Evolutionary conservation across 2,113 vertebrate genomes (phyloP).

Genomic region (Oophaga pumilio): DNA sequence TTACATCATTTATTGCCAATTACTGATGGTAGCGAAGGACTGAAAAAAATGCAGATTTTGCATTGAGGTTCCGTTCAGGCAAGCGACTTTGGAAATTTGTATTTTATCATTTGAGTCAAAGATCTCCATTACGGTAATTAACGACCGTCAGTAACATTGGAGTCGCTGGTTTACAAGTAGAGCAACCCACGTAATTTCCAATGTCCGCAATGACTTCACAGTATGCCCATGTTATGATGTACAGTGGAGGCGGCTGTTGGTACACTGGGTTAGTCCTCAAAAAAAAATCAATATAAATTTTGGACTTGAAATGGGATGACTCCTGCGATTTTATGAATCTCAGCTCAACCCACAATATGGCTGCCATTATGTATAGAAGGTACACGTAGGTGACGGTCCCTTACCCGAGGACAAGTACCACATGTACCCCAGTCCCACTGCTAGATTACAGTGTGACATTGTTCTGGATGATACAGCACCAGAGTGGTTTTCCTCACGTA

Average conservation of each 20-base stretch:
- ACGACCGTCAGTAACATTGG: not conserved
- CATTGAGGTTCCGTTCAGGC: not conserved
- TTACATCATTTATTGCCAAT: not conserved
- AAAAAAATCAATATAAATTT: not conserved
- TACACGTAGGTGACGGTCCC: not conserved
- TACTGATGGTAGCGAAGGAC: not conserved
- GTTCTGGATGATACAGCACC: not conserved
- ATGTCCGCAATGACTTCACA: not conserved
- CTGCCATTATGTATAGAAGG: not conserved
- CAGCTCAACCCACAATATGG: not conserved
- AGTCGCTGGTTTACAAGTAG: not conserved
- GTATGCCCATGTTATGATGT: not conserved
- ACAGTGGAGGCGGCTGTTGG: not conserved
- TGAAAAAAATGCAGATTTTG: not conserved
- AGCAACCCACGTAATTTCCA: not conserved
- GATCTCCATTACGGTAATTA: not conserved
- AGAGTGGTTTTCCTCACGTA: not conserved
- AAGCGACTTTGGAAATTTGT: not conserved
- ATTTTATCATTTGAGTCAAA: not conserved
- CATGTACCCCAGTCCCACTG: not conserved
- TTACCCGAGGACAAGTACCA: not conserved
- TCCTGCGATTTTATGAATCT: not conserved
- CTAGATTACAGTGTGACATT: not conserved
- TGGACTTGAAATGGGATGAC: not conserved
- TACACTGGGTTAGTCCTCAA: not conserved